phyloP scores from a whole-genome alignment of 2,888 invertebrate species.

The Reticulitermes lucifugus region DNA sequence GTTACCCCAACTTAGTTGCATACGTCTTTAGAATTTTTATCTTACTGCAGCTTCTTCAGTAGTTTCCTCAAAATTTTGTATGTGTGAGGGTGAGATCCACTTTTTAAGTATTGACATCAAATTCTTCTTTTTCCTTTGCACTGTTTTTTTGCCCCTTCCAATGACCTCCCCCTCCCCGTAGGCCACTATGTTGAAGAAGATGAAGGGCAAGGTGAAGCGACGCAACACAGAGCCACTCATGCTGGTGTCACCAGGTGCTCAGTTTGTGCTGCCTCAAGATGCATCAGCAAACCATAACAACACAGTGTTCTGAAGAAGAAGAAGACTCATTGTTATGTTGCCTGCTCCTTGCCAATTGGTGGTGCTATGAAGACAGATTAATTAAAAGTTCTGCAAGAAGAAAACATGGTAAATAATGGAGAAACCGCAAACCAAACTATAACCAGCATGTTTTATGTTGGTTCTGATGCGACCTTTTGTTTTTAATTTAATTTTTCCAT shows the following conservation, averaged over 20 bases:
- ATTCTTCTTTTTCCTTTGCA: conserved; percentile 57
- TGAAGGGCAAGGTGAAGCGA: conserved; percentile 95
- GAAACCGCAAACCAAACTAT: conserved; percentile 39
- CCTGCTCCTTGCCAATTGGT: neutral
- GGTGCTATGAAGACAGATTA: conserved; percentile 36
- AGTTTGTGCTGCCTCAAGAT: conserved; percentile 56
- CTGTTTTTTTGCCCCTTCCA: conserved; percentile 63
- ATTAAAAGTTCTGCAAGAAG: conserved; percentile 15
- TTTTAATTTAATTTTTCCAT: conserved; percentile 50
- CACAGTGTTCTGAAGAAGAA: conserved; percentile 51
- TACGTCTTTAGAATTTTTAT: neutral
- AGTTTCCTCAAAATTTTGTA: conserved; percentile 46
- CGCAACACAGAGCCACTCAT: conserved; percentile 91
- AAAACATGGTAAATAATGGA: conserved; percentile 34
- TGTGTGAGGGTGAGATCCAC: conserved; percentile 48
- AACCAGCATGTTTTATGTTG: conserved; percentile 46
- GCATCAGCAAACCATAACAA: conserved; percentile 53
- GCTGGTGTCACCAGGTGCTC: conserved; percentile 68
- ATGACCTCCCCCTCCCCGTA: conserved; percentile 66
- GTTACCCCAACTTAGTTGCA: conserved; percentile 4
- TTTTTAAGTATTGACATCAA: conserved; percentile 51
- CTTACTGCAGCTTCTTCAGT: conserved; percentile 21
- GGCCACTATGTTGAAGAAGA: conserved; percentile 99
- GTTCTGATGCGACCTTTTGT: conserved; percentile 47
- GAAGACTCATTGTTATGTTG: conserved; percentile 2